These are phyloP conservation scores for Ivindomyrus marchei DNA, from an alignment of 2,113 vertebrate genomes.

Conservation along the genomic window DNA sequence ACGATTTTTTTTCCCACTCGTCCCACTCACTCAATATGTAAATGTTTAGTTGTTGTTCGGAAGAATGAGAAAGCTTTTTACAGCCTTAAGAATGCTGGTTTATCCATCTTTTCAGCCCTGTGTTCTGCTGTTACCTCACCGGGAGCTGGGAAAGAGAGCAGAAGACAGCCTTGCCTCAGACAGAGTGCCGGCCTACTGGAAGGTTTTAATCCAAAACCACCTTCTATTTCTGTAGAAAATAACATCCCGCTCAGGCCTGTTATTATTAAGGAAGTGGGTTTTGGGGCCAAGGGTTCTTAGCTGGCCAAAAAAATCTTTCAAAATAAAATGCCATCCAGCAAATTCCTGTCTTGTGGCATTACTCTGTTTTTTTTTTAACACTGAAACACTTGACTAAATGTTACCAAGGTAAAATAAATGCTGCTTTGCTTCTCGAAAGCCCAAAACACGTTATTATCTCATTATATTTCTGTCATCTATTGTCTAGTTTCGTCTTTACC, in stretches of 20 bases:
- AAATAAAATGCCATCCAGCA: constrained; percentile 48
- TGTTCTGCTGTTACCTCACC: not conserved
- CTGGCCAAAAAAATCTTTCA: constrained; percentile 64
- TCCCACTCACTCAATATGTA: not conserved
- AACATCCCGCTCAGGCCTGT: constrained; percentile 56
- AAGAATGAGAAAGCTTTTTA: not conserved
- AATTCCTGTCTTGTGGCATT: constrained; percentile 53
- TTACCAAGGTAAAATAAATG: not conserved
- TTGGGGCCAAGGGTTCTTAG: constrained; percentile 53
- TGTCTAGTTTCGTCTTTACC: not conserved
- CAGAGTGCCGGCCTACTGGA: constrained; percentile 25
- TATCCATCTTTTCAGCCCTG: not conserved
- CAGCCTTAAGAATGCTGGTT: not conserved
- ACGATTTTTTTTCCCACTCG: not conserved
- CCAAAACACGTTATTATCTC: not conserved
- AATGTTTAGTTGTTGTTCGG: not conserved
- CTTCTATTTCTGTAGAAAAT: constrained; percentile 54
- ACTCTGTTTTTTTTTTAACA: constrained; percentile 33
- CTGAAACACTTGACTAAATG: constrained; percentile 4
- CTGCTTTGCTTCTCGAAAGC: not conserved
- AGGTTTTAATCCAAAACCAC: constrained; percentile 43
- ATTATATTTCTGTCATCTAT: not conserved
- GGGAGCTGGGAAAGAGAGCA: not conserved
- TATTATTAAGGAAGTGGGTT: constrained; percentile 66
- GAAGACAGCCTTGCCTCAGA: not conserved